Evolutionary conservation across 2,888 invertebrate species (phyloP), one percentile per base, ranked within the genome.

Genomic region (Scaptomyza polygonia): DNA sequence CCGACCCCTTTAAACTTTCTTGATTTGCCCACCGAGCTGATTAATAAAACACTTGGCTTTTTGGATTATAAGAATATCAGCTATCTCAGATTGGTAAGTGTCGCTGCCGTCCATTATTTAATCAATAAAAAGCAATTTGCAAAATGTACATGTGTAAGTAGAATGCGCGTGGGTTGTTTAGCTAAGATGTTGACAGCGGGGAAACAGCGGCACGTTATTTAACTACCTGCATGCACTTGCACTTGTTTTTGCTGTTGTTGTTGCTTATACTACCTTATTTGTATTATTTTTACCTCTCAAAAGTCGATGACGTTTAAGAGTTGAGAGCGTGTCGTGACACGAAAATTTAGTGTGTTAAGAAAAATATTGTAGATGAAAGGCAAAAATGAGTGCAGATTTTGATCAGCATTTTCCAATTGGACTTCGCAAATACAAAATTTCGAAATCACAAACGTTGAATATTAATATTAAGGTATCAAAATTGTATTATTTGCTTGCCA

Each of bases 1-100:
- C 11, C 53, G n/a, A 30, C 63, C 5, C 56, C 32, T 49, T 67
- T 86, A 30, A 77, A 86, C 88, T 91, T 97, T 67, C 92, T 96
- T 72, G 95, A 97, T 91, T 92, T 97, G 88, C 97, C 97, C 21
- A 93, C 94, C 78, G 97, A 97, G 93, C 93, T 97, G 75, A 92
- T 96, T 68, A 95, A 96, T 89, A 96, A 96, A 91, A 95, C 97
- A 78, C 94, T 96, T 81, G 93, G 94, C 72, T 95, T 94, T 89
- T 91, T 96, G 86, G 94, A 94, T 78, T 97, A 94, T 92, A 96
- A 96, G 91, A 94, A 93, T 89, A 94, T 96, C 79, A 95, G 96
- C 65, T 95, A 96, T 88, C 92, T 96, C 79, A 94, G 97, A 93
- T 93, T 95, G 93, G 97, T 97, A 93, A 95, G 94, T 93, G 16